These are phyloP conservation scores for Eremophila alpestris DNA, from an alignment of 2,797 vertebrate genomes.

Conservation along the genomic window DNA sequence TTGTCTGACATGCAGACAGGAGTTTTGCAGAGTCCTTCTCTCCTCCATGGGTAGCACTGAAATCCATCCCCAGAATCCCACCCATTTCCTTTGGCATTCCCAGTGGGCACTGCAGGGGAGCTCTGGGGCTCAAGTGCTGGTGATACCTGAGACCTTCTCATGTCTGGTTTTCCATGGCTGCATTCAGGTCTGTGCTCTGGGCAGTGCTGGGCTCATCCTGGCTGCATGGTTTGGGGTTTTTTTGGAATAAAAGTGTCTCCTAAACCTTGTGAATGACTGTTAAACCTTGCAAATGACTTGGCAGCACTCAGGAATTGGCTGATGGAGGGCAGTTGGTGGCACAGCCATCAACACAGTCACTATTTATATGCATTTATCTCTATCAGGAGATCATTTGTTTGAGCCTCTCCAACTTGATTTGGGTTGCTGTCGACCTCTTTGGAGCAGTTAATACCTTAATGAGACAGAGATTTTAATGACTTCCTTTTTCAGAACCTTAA, in stretches of 20 bases:
- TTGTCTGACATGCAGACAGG: rapidly evolving
- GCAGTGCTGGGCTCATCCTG: background rate
- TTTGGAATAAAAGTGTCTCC: background rate
- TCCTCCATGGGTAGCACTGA: background rate
- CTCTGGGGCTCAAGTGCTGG: background rate
- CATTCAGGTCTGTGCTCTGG: background rate
- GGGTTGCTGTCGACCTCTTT: background rate
- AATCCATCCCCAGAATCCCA: background rate
- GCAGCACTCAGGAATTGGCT: background rate
- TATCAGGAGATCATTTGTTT: background rate
- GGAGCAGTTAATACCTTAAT: background rate
- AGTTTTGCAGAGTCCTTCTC: background rate
- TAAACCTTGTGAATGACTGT: background rate
- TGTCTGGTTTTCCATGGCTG: background rate
- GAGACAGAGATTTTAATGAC: background rate
- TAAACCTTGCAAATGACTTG: background rate
- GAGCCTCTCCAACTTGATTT: background rate
- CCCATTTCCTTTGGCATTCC: rapidly evolving
- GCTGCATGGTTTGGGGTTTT: background rate
- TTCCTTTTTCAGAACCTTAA: background rate
- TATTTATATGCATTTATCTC: background rate
- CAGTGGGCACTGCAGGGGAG: no score
- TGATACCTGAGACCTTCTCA: background rate
- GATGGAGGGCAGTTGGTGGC: background rate
- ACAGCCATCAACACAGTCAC: background rate